Percentiles rank a stretch among this genome's conserved stretches.
Evolutionary conservation across 2,797 vertebrate genomes (phyloP).

Genomic region (Tokudaia tokunoshimensis): DNA sequence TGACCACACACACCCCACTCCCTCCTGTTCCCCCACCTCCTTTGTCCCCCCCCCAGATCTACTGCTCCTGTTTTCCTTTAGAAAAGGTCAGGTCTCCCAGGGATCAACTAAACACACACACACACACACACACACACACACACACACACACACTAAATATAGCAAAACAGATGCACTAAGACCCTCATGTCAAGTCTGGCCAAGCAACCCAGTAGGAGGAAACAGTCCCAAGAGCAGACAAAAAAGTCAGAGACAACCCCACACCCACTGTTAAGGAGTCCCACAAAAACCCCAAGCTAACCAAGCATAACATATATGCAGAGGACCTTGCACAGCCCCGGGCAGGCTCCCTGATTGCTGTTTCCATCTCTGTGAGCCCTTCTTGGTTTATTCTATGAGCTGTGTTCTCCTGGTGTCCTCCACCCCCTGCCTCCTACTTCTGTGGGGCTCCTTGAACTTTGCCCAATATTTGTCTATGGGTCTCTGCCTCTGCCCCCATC

Average conservation of each 20-base stretch:
- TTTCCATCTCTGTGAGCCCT: background rate
- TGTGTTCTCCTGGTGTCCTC: background rate
- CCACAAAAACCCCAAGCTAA: background rate
- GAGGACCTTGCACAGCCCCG: background rate
- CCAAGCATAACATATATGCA: background rate
- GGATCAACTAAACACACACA: background rate
- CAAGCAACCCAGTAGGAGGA: background rate
- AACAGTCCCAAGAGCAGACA: background rate
- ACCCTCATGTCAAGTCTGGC: background rate
- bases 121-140: too few relatives aligned
- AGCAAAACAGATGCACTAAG: background rate
- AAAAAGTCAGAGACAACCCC: background rate
- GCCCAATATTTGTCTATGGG: background rate
- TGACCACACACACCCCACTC: too few relatives aligned
- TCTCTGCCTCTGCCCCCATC: background rate
- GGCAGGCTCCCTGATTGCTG: background rate
- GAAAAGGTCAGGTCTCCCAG: background rate
- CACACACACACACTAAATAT: too few relatives aligned
- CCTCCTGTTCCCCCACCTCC: fast-evolving
- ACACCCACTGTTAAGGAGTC: background rate
- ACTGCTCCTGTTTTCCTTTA: background rate
- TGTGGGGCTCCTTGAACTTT: background rate
- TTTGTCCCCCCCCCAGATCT: background rate
- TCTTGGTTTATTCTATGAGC: background rate
- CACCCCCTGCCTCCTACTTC: background rate